Evolutionary conservation across 2,797 vertebrate genomes (phyloP), one percentile per base, ranked within the genome.

Genomic region (Zonotrichia albicollis): DNA sequence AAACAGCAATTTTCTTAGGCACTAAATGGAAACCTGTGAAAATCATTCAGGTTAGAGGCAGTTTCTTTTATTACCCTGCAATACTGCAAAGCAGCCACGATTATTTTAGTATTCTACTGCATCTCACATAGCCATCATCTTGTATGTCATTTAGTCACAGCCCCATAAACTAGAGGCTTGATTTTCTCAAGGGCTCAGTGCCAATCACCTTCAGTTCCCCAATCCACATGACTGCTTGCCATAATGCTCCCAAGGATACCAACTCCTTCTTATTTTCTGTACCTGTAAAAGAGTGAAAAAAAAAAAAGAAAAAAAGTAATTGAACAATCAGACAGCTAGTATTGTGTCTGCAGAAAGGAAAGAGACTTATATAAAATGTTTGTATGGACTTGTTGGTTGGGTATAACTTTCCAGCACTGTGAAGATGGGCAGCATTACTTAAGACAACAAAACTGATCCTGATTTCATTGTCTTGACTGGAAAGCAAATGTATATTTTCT

Each of bases 51-150:
- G 45, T 83, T 74, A 84, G 65, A 89, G 45, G 25, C 34, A 89
- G 53, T n/a, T 84, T 30, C 34, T 32, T 3, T 88, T 95, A 78
- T 91, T 84, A 40, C 18, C 55, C 51, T 68, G 29, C 43, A 61
- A 29, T 54, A 58, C 38, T 61, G 54, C 50, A 78, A 91, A 77
- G 42, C 6, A 25, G 66, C 40, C 10, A 43, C 0, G 0, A 48
- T 81, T 81, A 91, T 85, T 85, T 91, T 84, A 90, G 73, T 86
- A 90, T 91, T 94, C 87, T 87, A 46, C 50, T 74, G 26, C 48
- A 26, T 62, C n/a, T 75, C 83, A 87, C 84, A 53, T 6, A 50
- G 54, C 36, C 51, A 58, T 81, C 68, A 68, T 77, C 43, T 46
- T 51, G 38, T 43, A 20, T 83, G 75, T 53, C 74, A 34, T 92